Evolutionary conservation across 2,888 invertebrate species (phyloP), one percentile per base, ranked within the genome.

Genomic region (Tridacna crocea): DNA sequence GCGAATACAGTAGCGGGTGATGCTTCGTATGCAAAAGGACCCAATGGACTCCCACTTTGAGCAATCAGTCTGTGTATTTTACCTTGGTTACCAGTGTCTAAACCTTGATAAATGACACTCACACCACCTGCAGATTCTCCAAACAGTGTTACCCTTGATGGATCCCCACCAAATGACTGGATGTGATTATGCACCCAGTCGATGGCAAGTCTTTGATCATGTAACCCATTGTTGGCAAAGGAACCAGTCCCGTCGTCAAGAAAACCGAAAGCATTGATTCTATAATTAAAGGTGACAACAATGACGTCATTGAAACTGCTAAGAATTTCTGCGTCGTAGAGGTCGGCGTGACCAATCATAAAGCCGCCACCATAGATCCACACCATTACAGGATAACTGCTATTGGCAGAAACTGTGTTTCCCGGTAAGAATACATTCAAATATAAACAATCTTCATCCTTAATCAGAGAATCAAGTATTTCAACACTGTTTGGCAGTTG

Each of bases 281-380:
- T 96, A 95, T 98, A 98, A 93, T 98, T 98, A 96, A 99, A 97
- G 51, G 98, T 98, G 81, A 98, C 98, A 19, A 99, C 97, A 92
- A 99, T 97, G 77, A 98, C 97, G 95, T 98, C 97, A 94, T 97
- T 97, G 80, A 97, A 96, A 46, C 97, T 97, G 51, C 98, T 97
- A 95, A 99, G 96, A 90, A 91, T 90, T 92, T 97, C 97, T 26
- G 84, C 89, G 65, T 88, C 87, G 66, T 90, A 92, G 0, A 90
- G 24, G 15, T 88, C 87, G 70, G 98, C 97, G 46, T 98, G 97
- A 63, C 98, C 98, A 91, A 97, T 97, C 97, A 97, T 97, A 94
- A 97, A 98, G 27, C 98, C 98, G 10, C 98, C 98, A 0, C 98
- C 98, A 94, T 98, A 98, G 91, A 98, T 97, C 98, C 98, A 98